Conservation (phyloP, 1,140 invertebrate genomes). For the Atta cephalotes region DNA sequence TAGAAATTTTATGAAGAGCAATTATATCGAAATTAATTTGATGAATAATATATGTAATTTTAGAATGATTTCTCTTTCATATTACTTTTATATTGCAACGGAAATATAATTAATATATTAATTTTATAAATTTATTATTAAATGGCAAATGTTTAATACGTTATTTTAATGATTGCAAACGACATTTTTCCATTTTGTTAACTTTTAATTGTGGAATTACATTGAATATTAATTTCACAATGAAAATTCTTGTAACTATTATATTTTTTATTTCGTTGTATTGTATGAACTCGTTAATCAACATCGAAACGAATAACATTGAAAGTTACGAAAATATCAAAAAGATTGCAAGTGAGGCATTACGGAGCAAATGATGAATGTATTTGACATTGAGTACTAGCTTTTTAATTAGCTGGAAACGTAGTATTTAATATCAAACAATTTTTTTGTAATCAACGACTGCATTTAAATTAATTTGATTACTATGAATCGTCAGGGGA, state of each 20-base stretch:
- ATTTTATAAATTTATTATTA: constrained; percentile 15
- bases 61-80: neutral
- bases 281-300: neutral
- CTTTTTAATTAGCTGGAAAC: constrained; percentile 59
- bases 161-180: constrained; percentile 4
- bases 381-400: constrained; percentile 27
- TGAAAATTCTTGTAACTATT: constrained; percentile 3
- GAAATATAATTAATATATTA: neutral
- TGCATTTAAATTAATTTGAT: constrained; percentile 60
- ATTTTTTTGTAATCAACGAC: constrained; percentile 41
- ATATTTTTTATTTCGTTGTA: constrained; percentile 21
- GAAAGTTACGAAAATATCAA: constrained; percentile 11
- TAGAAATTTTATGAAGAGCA: neutral
- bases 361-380: constrained; percentile 12
- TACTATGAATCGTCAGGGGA: constrained; percentile 34
- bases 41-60: neutral
- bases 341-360: constrained; percentile 17
- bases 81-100: neutral
- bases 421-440: constrained; percentile 60
- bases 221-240: constrained; percentile 15
- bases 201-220: constrained; percentile 27
- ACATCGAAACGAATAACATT: neutral
- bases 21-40: neutral
- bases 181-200: constrained; percentile 1
- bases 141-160: constrained; percentile 12